Conservation (phyloP, 2,113 vertebrate genomes). For the Phocoena phocoena region DNA sequence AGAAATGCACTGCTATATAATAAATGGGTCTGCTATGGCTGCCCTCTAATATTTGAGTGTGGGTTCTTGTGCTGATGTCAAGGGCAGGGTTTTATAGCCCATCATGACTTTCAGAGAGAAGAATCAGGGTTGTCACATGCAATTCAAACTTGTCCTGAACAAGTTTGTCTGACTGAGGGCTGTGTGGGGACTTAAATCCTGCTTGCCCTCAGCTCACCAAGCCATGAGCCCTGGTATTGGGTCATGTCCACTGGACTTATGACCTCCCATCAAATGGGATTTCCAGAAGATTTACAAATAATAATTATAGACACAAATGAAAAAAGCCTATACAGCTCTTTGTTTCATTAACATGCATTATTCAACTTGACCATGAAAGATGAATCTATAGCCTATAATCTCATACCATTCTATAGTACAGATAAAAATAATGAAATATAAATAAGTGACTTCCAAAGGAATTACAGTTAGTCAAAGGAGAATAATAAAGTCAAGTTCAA, state of each 20-base stretch:
- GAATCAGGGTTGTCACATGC: background rate
- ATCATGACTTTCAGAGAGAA: background rate
- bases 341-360: background rate
- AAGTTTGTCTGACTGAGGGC: background rate
- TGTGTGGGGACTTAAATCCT: background rate
- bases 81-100: background rate
- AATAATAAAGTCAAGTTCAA: conserved; percentile 21
- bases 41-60: background rate
- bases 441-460: background rate
- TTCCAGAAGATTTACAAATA: background rate
- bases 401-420: background rate
- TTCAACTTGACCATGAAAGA: background rate
- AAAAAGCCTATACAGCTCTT: background rate
- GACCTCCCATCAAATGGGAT: background rate
- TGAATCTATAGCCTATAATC: background rate
- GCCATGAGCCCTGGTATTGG: no score
- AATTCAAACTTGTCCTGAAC: background rate
- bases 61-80: background rate
- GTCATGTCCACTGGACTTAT: background rate
- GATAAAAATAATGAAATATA: background rate
- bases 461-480: background rate
- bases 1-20: background rate
- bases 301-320: background rate
- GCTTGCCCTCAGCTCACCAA: background rate
- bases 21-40: rapidly evolving